These are phyloP conservation scores for Phymorhynchus buccinoides DNA, from an alignment of 1,140 invertebrate genomes.

Conservation along the genomic window DNA sequence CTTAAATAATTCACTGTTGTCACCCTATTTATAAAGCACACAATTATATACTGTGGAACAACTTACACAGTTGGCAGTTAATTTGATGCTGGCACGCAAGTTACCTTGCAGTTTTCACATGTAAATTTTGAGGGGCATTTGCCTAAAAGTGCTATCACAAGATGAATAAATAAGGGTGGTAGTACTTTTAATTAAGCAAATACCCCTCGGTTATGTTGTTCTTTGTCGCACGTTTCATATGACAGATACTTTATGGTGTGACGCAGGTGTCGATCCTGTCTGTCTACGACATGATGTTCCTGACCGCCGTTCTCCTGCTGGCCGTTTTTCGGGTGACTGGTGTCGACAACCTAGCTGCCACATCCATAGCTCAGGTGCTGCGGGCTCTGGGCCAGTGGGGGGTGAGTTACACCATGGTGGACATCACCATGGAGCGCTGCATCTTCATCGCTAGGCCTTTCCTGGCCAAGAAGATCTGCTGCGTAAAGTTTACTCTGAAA, in stretches of 20 bases:
- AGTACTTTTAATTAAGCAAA: too few relatives aligned
- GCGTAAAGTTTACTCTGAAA: slow-evolving; percentile 13
- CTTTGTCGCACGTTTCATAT: background rate
- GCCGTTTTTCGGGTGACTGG: background rate
- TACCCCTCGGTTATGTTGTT: too few relatives aligned
- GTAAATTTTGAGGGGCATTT: too few relatives aligned
- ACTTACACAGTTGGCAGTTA: too few relatives aligned
- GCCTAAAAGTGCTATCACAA: too few relatives aligned
- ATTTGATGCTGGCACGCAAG: too few relatives aligned
- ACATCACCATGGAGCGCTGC: slow-evolving; percentile 19
- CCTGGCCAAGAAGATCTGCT: slow-evolving; percentile 1
- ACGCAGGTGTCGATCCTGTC: slow-evolving; percentile 19
- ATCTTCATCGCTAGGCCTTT: slow-evolving; percentile 18
- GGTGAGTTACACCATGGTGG: slow-evolving; percentile 16
- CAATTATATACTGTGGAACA: too few relatives aligned
- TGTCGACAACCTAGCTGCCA: background rate
- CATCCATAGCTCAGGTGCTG: background rate
- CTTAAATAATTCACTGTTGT: too few relatives aligned
- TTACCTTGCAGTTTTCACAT: too few relatives aligned
- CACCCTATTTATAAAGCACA: too few relatives aligned
- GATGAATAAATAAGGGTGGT: too few relatives aligned
- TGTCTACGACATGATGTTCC: slow-evolving; percentile 6
- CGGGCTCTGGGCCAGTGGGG: slow-evolving; percentile 3
- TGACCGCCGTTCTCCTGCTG: background rate
- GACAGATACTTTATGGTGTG: background rate